Evolutionary conservation across 2,888 invertebrate species (phyloP).

Genomic region (Melikaiella ostensackeni): DNA sequence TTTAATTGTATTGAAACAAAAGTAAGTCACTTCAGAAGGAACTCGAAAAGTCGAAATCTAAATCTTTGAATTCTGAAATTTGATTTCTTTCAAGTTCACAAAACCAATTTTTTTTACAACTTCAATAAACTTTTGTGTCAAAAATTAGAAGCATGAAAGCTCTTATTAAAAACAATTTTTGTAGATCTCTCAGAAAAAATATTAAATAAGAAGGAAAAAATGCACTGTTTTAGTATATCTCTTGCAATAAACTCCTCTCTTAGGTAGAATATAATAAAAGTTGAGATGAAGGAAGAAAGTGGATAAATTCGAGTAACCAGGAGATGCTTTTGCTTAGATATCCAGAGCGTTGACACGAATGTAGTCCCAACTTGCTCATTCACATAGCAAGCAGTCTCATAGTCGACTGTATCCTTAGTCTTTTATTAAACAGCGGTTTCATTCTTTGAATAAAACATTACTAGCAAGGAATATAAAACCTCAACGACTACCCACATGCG

Average conservation of each 20-base stretch:
- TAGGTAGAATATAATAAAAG: background rate
- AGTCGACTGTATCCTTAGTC: background rate
- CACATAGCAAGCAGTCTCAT: background rate
- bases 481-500: background rate
- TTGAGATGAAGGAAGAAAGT: conserved; percentile 18
- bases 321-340: conserved; percentile 9
- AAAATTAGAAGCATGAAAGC: too few species aligned
- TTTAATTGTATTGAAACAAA: too few species aligned
- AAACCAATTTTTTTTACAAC: too few species aligned
- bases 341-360: conserved; percentile 27
- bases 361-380: conserved; percentile 33
- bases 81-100: background rate
- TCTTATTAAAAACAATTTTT: too few species aligned
- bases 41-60: too few species aligned
- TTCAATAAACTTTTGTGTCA: too few species aligned
- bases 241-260: conserved; percentile 12
- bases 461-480: background rate
- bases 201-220: too few species aligned
- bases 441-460: conserved; percentile 22
- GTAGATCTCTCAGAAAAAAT: too few species aligned
- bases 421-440: conserved; percentile 36
- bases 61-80: too few species aligned
- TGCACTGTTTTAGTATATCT: too few species aligned
- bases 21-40: too few species aligned
- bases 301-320: conserved; percentile 20